These are phyloP conservation scores for Hirtodrosophila confusa DNA, from an alignment of 2,888 invertebrate species.

Conservation along the genomic window DNA sequence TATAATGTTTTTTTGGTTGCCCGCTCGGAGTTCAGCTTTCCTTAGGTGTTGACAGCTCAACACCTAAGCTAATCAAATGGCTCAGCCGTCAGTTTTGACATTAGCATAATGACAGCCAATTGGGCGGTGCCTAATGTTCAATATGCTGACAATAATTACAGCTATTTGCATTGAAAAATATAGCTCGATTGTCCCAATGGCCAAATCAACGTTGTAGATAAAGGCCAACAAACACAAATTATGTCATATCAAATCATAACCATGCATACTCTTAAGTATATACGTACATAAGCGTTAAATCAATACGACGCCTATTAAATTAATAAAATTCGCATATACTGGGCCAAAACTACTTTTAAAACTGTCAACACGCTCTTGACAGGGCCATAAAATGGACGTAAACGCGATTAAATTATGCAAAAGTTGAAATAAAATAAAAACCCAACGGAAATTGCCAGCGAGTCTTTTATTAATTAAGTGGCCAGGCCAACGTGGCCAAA, in stretches of 20 bases:
- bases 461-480: slow-evolving; percentile 40
- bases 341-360: background rate
- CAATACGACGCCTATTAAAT: slow-evolving; percentile 16
- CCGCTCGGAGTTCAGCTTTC: slow-evolving; percentile 14
- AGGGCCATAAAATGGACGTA: background rate
- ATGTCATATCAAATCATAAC: slow-evolving; percentile 29
- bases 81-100: slow-evolving; percentile 33
- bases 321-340: background rate
- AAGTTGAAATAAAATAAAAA: slow-evolving; percentile 14
- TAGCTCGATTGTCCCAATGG: background rate
- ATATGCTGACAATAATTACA: slow-evolving; percentile 36
- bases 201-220: slow-evolving; percentile 10
- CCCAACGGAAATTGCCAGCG: slow-evolving; percentile 5
- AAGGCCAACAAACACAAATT: slow-evolving; percentile 10
- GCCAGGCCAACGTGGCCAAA: slow-evolving; percentile 5
- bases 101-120: slow-evolving; percentile 56
- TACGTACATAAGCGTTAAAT: slow-evolving; percentile 9
- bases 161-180: slow-evolving; percentile 18
- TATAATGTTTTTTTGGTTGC: slow-evolving; percentile 1
- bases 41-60: slow-evolving; percentile 55
- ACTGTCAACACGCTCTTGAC: slow-evolving; percentile 5
- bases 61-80: slow-evolving; percentile 53
- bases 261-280: slow-evolving; percentile 8
- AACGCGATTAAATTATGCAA: slow-evolving; percentile 54
- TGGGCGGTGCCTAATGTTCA: slow-evolving; percentile 28